Percentiles rank a stretch among this genome's conserved stretches.
phyloP scores from a whole-genome alignment of 1,140 invertebrate species.

The Musca domestica region DNA sequence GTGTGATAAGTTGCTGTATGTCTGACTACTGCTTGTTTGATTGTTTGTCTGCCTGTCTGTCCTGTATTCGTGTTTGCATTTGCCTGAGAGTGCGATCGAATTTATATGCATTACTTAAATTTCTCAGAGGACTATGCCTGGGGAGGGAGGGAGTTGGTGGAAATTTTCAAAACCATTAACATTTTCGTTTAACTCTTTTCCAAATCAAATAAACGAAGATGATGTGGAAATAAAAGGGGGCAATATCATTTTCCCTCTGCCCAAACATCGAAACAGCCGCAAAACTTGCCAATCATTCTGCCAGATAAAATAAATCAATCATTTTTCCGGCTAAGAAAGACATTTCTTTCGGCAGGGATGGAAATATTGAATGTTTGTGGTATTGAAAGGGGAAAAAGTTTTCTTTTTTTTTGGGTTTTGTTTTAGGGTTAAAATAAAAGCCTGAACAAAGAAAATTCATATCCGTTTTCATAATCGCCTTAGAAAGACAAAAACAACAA shows the following conservation, averaged over 20 bases:
- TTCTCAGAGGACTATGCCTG: background rate
- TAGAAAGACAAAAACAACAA: too few relatives aligned
- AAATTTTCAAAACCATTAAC: conserved; percentile 18
- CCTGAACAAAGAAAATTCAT: too few relatives aligned
- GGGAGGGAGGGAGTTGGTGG: background rate
- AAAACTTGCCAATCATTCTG: background rate
- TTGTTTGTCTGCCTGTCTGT: too few relatives aligned
- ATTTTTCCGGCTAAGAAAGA: background rate
- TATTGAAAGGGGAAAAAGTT: background rate
- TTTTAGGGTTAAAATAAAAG: too few relatives aligned
- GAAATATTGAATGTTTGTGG: background rate
- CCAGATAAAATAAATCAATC: conserved; percentile 7
- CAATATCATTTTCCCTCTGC: too few relatives aligned
- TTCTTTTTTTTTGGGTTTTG: background rate
- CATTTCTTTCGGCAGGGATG: background rate
- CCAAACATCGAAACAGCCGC: too few relatives aligned
- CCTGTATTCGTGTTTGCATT: too few relatives aligned
- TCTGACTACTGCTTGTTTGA: too few relatives aligned
- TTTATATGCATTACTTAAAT: conserved; percentile 12
- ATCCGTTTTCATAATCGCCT: too few relatives aligned
- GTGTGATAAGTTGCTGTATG: too few relatives aligned
- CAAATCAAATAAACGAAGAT: background rate
- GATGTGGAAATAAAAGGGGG: too few relatives aligned
- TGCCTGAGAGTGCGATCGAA: too few relatives aligned
- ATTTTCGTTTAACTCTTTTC: background rate